Percentiles rank a stretch among this genome's conserved stretches.
Evolutionary conservation across 2,113 vertebrate genomes (phyloP).

Genomic region (Ammodytes marinus): DNA sequence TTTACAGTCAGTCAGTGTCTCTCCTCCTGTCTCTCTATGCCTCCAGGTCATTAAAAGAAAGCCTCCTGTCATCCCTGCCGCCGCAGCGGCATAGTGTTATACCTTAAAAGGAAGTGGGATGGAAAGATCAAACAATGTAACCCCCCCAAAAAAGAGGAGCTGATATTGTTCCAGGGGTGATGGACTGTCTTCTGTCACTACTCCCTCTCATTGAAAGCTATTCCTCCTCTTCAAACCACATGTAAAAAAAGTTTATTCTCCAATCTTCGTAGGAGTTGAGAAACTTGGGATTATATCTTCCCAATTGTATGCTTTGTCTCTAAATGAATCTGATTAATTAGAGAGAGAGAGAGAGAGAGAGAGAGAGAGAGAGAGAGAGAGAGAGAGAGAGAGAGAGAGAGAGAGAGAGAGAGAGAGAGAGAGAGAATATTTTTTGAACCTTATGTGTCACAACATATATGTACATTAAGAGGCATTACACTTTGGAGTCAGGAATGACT

Average conservation of each 20-base stretch:
- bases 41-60: slow-evolving; percentile 52
- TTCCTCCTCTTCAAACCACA: not conserved
- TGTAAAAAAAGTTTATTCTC: not conserved
- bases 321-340: not conserved
- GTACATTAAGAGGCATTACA: not conserved
- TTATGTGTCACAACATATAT: not conserved
- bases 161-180: slow-evolving; percentile 23
- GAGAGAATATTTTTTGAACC: too few species aligned
- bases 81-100: slow-evolving; percentile 58
- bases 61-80: slow-evolving; percentile 44
- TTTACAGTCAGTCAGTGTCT: not conserved
- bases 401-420: not conserved
- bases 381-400: not conserved
- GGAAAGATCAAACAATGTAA: slow-evolving; percentile 54
- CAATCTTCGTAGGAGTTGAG: not conserved
- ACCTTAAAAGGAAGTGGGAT: slow-evolving; percentile 66
- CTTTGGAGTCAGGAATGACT: not conserved
- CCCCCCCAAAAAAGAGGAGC: slow-evolving; percentile 20
- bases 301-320: not conserved
- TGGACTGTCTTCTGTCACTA: not conserved
- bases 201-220: slow-evolving; percentile 3
- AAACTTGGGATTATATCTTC: not conserved
- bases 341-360: not conserved
- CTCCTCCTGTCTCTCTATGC: slow-evolving; percentile 15
- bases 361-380: not conserved